Conservation (phyloP, 2,113 vertebrate species). For the Hippotragus niger region DNA sequence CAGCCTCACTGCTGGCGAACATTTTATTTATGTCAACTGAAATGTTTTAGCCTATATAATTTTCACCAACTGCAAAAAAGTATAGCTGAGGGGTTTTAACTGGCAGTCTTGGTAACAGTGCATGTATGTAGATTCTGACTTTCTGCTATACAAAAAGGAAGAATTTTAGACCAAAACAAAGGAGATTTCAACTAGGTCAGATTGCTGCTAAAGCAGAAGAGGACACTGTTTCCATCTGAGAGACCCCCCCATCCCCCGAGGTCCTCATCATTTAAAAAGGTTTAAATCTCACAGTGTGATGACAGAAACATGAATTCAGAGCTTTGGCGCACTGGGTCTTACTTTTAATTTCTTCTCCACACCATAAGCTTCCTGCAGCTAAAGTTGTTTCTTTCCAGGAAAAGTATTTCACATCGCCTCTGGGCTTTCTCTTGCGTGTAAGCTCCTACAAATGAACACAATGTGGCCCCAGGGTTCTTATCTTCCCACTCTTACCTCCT, state of each 20-base stretch:
- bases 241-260: neutral
- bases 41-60: neutral
- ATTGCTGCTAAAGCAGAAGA: neutral
- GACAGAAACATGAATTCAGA: neutral
- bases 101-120: neutral
- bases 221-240: neutral
- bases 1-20: neutral
- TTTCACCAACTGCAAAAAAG: neutral
- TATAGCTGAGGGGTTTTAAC: neutral
- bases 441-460: neutral
- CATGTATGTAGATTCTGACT: neutral
- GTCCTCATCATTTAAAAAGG: neutral
- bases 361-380: neutral
- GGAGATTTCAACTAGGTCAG: neutral
- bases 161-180: neutral
- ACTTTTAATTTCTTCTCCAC: neutral
- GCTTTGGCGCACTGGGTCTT: neutral
- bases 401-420: neutral
- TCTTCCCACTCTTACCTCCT: neutral
- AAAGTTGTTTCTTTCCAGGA: neutral
- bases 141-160: slow-evolving; percentile 12
- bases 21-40: neutral
- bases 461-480: neutral
- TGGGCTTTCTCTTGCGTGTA: neutral
- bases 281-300: neutral